Base-by-base conservation (phyloP, 2,113 vertebrate genomes). In the Chionomys nivalis region DNA sequence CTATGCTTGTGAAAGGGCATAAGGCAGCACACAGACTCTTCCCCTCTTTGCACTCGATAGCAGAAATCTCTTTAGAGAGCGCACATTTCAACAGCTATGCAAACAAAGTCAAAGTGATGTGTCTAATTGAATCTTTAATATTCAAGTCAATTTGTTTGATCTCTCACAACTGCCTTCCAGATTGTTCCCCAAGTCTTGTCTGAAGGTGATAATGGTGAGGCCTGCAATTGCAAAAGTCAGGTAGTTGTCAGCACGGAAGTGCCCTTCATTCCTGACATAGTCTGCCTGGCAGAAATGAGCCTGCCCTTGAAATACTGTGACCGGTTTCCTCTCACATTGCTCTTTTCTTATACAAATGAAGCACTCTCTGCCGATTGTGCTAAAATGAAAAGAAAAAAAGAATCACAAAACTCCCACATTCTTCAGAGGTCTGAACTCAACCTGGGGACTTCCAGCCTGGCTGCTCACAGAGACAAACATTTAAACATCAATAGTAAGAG, bases 51-150 rank as follows among this genome's bases (percentile, higher is more conserved):
- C 39, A 93, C 87, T 94, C 81, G 52, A 72, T n/a, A 96, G 73
- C 61, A 52, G 76, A 61, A 91, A 94, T 89, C 55, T 76, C n/a
- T 92, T 97, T 94, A 94, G 39, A 76, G 77, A 91, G 47, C 24
- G 79, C 89, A 95, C 63, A 96, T 83, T 96, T 94, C 92, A 95
- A 83, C 72, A 95, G 89, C 88, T 83, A 90, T 49, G 44, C 90
- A 97, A 98, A 96, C 91, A 95, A 96, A 97, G 90, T 93, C 94
- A 92, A 93, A 95, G 81, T 49, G 33, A 95, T 31, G 39, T 96
- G 95, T 89, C 92, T 97, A 97, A 97, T 91, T 96, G 86, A 96
- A 98, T 89, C 92, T 96, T 96, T 79, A 94, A 66, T 94, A 96
- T 70, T 94, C 90, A 87, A 96, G 77, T 96, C 81, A 65, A 89